phyloP scores from a whole-genome alignment of 2,888 invertebrate species.

The Volucella bombylans region DNA sequence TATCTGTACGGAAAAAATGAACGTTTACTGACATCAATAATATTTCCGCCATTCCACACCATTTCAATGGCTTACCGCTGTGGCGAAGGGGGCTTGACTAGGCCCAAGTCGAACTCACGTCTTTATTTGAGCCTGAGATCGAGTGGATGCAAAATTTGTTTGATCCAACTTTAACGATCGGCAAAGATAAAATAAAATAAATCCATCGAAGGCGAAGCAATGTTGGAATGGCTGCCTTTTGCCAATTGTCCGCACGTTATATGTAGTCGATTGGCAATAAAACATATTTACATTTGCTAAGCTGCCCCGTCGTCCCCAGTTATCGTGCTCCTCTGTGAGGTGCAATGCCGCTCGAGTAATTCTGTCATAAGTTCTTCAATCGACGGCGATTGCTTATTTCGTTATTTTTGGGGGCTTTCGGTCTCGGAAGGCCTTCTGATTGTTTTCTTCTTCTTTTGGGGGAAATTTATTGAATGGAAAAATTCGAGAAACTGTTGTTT shows the following conservation, averaged over 20 bases:
- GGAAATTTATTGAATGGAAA: conserved; percentile 63
- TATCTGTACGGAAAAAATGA: conserved; percentile 56
- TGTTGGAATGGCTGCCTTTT: conserved; percentile 60
- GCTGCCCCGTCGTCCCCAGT: conserved; percentile 3
- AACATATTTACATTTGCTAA: conserved; percentile 70
- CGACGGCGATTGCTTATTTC: conserved; percentile 27
- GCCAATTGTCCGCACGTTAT: conserved; percentile 71
- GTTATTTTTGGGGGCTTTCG: conserved; percentile 31
- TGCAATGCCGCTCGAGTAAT: conserved; percentile 55
- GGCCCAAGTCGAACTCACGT: conserved; percentile 54
- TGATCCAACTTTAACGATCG: conserved; percentile 74
- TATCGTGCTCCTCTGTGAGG: conserved; percentile 50
- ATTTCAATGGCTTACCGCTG: conserved; percentile 36
- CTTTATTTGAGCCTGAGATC: conserved; percentile 60
- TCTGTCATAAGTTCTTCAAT: conserved; percentile 66
- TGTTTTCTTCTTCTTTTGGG: conserved; percentile 38
- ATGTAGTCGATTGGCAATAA: conserved; percentile 70
- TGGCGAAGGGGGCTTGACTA: background rate
- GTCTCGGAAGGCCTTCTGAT: conserved; percentile 5
- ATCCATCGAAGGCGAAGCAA: conserved; percentile 40
- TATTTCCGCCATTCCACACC: conserved; percentile 72
- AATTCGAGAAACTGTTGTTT: conserved; percentile 41
- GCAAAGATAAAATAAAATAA: conserved; percentile 71
- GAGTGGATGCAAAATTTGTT: conserved; percentile 72
- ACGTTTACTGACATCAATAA: conserved; percentile 69